These are phyloP conservation scores for Lemur catta DNA, from an alignment of 2,797 vertebrate species.

Conservation along the genomic window DNA sequence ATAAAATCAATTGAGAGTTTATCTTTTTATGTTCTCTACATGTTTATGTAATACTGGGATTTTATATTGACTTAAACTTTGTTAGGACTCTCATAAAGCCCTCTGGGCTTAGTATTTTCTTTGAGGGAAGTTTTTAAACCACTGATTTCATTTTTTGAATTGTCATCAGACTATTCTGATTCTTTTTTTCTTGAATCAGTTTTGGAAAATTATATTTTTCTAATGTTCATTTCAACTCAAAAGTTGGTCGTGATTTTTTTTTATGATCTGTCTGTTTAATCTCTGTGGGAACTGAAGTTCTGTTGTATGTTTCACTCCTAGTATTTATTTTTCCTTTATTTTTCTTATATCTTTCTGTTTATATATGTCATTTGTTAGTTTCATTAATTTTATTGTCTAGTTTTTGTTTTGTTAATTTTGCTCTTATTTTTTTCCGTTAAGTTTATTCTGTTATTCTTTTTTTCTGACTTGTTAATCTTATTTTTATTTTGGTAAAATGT, in stretches of 20 bases:
- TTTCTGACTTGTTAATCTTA: neutral
- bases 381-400: neutral
- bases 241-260: neutral
- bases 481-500: neutral
- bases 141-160: neutral
- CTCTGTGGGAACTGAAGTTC: neutral
- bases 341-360: neutral
- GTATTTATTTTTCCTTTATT: neutral
- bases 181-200: neutral
- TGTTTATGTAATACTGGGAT: neutral
- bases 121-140: neutral
- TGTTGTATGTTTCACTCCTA: neutral
- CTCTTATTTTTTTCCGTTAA: neutral
- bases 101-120: neutral
- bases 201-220: neutral
- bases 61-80: neutral
- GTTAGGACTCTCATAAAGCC: neutral
- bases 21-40: neutral
- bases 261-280: neutral
- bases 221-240: neutral
- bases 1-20: neutral
- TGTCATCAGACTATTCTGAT: neutral
- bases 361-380: neutral
- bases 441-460: neutral
- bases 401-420: neutral